Base-by-base conservation (phyloP, 2,888 invertebrate genomes). In the Ichneumon xanthorius region DNA sequence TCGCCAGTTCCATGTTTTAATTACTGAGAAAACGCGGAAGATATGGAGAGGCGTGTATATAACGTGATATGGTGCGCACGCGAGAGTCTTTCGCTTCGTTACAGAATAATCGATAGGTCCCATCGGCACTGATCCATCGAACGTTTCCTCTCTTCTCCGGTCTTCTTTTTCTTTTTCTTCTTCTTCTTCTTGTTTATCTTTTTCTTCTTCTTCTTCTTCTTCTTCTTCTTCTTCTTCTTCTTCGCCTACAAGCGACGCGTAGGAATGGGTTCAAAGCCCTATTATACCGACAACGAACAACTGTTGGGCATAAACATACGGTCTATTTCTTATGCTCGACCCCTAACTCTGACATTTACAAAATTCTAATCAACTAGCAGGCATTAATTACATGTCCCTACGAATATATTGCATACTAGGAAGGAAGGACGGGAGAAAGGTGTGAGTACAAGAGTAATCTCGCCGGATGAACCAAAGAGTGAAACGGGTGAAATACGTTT, bases 1-100 rank as follows among this genome's bases (percentile, higher is more conserved):
- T 86, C 81, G 82, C 80, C 75, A 81, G 79, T 71, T 70, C 65
- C 88, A 84, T 80, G 85, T 86, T 89, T 88, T 86, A 87, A 88
- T 89, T 89, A 87, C 86, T 85, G 72, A 82, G 87, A 87, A 88
- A 65, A 80, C 82, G 61, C 50, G 53, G 45, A 79, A 76, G 71
- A 80, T 75, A 84, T 30, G 58, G 1, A 26, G 58, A 22, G 58
- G 3, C 26, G 58, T 1, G 11, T 55, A 22, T 55, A 55, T 19
- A 55, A 55, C 55, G 3, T 55, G 22, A 22, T 19, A 55, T 11
- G 53, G 22, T 55, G 7, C 63, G 7, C 61, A 19, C 22, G 55
- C n/a, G 55, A 55, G 65, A 55, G 70, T 78, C 82, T 63, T 67
- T 67, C 50, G 40, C 55, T n/a, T 72, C 50, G 55, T 55, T 55